phyloP scores from a whole-genome alignment of 2,888 invertebrate species.

The Scaptomyza polygonia region DNA sequence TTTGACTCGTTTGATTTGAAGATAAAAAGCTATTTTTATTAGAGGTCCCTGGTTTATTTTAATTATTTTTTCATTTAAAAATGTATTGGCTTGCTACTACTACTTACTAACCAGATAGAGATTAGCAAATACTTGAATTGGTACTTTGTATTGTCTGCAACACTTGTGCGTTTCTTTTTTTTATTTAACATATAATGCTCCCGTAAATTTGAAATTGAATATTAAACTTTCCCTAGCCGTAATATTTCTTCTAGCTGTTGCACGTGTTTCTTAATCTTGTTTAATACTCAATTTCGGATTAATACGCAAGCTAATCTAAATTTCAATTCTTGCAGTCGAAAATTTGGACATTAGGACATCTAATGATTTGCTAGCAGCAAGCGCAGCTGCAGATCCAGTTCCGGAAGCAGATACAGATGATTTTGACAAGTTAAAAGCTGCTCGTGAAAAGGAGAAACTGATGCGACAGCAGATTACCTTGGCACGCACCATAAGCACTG shows the following conservation, averaged over 20 bases:
- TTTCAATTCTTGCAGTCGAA: conserved; percentile 71
- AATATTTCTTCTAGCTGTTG: conserved; percentile 43
- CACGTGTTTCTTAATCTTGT: conserved; percentile 39
- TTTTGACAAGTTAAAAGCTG: conserved; percentile 88
- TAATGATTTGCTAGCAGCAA: conserved; percentile 58
- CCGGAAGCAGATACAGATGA: conserved; percentile 86
- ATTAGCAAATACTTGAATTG: conserved; percentile 25
- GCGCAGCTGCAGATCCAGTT: conserved; percentile 41
- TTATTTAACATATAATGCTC: conserved; percentile 9
- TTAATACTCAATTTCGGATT: background rate
- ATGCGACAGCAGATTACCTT: conserved; percentile 87
- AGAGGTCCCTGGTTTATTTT: background rate
- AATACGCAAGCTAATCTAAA: conserved; percentile 6
- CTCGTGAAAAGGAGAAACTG: conserved; percentile 89
- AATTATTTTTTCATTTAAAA: background rate
- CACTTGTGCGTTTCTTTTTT: conserved; percentile 2
- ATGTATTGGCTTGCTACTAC: conserved; percentile 2
- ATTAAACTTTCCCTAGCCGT: conserved; percentile 37
- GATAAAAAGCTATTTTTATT: background rate
- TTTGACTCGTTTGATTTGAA: background rate
- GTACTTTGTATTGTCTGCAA: conserved; percentile 26
- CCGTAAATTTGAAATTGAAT: conserved; percentile 29
- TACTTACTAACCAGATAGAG: conserved; percentile 48
- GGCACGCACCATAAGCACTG: conserved; percentile 85
- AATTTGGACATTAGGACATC: conserved; percentile 78